Evolutionary conservation across 2,797 vertebrate species (phyloP), one percentile per base, ranked within the genome.

Genomic region (Ctenopoma multispine): DNA sequence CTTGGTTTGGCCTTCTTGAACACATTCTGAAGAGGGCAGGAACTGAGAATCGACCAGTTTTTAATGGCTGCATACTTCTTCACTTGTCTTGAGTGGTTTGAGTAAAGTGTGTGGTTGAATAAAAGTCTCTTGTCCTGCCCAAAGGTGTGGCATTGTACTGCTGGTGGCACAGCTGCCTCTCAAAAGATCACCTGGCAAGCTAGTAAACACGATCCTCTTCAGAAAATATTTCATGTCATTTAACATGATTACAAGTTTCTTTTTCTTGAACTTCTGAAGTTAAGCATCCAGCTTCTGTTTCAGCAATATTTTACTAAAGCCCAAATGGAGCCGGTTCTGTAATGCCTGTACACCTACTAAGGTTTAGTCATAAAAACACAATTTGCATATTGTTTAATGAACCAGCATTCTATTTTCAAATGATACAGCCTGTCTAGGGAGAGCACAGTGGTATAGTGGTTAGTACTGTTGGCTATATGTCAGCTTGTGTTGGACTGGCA

Each of bases 111-210:
- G 57, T 14, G 72, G 78, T 79, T 87, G 83, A 89, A 92, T 86
- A 74, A 77, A 88, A 83, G 84, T 90, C 84, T 72, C 64, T 89
- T 87, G 79, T 87, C 61, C 29, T 69, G 46, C 67, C 49, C 46
- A 66, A 89, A 88, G 81, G 83, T 88, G 85, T 84, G 57, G 77
- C 77, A 85, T 93, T 92, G 89, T 92, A 2, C 77, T 75, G 60
- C 49, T 51, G 83, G 63, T 74, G 79, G 75, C 61, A 80, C 92
- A 93, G 92, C 92, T 92, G 93, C 88, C 72, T 53, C 74, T 87
- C 63, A 71, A 62, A 60, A 68, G 84, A 72, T 90, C 86, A 90
- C 86, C 90, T 91, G 90, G 84, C 79, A 57, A 62, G 62, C 74
- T 81, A 76, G 53, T 84, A 68, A 68, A 60, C 49, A 40, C 15